Conservation (phyloP, 30 jellyfish, hydroid and myxozoan species). For the Mastigias papua region DNA sequence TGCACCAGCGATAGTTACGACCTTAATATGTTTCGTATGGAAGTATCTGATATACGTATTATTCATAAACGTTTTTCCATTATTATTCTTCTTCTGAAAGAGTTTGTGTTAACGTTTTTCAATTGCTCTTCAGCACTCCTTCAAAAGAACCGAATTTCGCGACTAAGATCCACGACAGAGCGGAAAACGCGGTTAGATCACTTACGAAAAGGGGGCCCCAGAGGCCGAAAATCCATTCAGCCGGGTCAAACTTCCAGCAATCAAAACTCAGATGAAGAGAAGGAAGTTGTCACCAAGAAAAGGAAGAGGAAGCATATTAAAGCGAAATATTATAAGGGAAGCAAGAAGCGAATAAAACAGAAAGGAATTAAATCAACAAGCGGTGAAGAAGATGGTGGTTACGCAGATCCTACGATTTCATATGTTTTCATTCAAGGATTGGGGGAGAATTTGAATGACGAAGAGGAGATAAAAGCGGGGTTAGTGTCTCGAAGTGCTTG, state of each 20-base stretch:
- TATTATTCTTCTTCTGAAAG: background rate
- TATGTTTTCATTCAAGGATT: slow-evolving; percentile 85
- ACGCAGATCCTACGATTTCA: slow-evolving; percentile 88
- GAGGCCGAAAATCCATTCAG: slow-evolving; percentile 38
- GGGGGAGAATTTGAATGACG: slow-evolving; percentile 89
- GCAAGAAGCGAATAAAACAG: slow-evolving; percentile 55
- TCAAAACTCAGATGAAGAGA: slow-evolving; percentile 63
- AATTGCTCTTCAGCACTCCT: slow-evolving; percentile 64
- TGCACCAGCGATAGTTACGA: too few species aligned
- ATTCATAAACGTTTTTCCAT: too few species aligned
- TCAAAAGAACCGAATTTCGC: slow-evolving; percentile 95
- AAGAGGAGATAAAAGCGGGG: slow-evolving; percentile 73
- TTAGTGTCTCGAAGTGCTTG: background rate
- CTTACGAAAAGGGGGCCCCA: slow-evolving; percentile 90
- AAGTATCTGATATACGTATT: too few species aligned
- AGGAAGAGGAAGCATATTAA: slow-evolving; percentile 55
- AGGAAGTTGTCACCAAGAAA: slow-evolving; percentile 24
- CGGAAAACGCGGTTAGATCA: slow-evolving; percentile 91
- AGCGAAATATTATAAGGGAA: slow-evolving; percentile 58
- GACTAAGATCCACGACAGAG: slow-evolving; percentile 88
- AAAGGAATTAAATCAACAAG: slow-evolving; percentile 25
- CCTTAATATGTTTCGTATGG: too few species aligned
- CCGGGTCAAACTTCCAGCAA: slow-evolving; percentile 49
- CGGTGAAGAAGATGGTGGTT: slow-evolving; percentile 65
- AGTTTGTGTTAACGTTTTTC: background rate